These are phyloP conservation scores for Tragelaphus buxtoni DNA, from an alignment of 2,113 vertebrate genomes.

Conservation along the genomic window DNA sequence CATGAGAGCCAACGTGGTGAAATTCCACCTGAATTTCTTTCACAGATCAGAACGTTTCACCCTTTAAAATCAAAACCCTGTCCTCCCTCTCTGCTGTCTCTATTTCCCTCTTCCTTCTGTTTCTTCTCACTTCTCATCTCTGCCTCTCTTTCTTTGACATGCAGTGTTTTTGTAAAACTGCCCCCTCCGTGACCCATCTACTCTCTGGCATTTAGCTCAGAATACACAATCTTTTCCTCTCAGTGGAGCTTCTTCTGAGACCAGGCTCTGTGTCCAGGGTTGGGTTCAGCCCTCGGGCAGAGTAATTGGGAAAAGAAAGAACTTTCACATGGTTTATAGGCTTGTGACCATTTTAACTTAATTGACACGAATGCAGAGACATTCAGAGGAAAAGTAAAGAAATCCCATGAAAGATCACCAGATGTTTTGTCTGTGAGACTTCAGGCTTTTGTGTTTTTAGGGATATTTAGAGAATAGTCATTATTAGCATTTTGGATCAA, in stretches of 20 bases:
- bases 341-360: conserved; percentile 37
- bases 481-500: background rate
- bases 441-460: conserved; percentile 26
- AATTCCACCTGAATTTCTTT: background rate
- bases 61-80: background rate
- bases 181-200: background rate
- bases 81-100: background rate
- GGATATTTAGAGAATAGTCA: background rate
- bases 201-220: conserved; percentile 43
- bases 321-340: conserved; percentile 30
- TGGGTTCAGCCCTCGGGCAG: background rate
- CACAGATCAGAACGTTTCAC: background rate
- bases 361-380: background rate
- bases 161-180: background rate
- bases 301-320: conserved; percentile 50
- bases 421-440: conserved; percentile 10
- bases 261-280: background rate
- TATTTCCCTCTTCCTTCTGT: background rate
- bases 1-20: accelerated
- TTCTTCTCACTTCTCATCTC: background rate
- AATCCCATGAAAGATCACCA: conserved; percentile 22
- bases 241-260: conserved; percentile 26
- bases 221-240: conserved; percentile 27
- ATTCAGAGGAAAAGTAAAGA: conserved; percentile 38
- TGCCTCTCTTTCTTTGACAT: background rate